phyloP scores from a whole-genome alignment of 2,888 invertebrate species.

The Amblyjoppa proteus region DNA sequence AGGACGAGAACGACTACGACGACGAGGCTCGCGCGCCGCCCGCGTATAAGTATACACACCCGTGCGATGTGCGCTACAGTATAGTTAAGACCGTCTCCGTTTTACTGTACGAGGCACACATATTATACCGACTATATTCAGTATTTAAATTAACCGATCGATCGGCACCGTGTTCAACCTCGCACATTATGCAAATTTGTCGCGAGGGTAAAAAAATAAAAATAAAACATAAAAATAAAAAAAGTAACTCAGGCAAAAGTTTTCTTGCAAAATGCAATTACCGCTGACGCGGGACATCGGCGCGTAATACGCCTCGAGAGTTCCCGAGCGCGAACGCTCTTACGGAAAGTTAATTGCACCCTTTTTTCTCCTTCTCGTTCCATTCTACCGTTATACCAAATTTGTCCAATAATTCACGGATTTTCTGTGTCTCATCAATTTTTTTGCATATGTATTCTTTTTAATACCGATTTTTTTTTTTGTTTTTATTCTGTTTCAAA shows the following conservation, averaged over 20 bases:
- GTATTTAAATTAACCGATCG: slow-evolving; percentile 85
- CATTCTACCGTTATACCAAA: slow-evolving; percentile 56
- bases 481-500: slow-evolving; percentile 27
- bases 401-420: slow-evolving; percentile 63
- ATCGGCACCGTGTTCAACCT: slow-evolving; percentile 81
- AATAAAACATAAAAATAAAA: not conserved
- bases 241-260: slow-evolving; percentile 82
- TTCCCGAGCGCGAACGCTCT: slow-evolving; percentile 67
- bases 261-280: slow-evolving; percentile 83
- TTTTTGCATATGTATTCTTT: slow-evolving; percentile 26
- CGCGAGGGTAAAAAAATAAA: slow-evolving; percentile 17
- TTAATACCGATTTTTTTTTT: slow-evolving; percentile 7
- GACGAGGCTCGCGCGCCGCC: slow-evolving; percentile 68
- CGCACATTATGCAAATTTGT: slow-evolving; percentile 83
- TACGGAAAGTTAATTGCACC: slow-evolving; percentile 80
- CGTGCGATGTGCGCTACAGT: slow-evolving; percentile 11
- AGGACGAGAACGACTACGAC: slow-evolving; percentile 49
- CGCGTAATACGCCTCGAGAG: slow-evolving; percentile 69
- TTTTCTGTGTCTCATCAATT: slow-evolving; percentile 34
- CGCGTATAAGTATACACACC: slow-evolving; percentile 57
- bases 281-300: slow-evolving; percentile 81
- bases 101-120: slow-evolving; percentile 28
- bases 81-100: slow-evolving; percentile 34
- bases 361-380: slow-evolving; percentile 55
- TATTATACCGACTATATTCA: slow-evolving; percentile 75